Percentiles rank a stretch among this genome's conserved stretches.
Conservation (phyloP, 1,140 invertebrate species). For the Ceratina japonica region DNA sequence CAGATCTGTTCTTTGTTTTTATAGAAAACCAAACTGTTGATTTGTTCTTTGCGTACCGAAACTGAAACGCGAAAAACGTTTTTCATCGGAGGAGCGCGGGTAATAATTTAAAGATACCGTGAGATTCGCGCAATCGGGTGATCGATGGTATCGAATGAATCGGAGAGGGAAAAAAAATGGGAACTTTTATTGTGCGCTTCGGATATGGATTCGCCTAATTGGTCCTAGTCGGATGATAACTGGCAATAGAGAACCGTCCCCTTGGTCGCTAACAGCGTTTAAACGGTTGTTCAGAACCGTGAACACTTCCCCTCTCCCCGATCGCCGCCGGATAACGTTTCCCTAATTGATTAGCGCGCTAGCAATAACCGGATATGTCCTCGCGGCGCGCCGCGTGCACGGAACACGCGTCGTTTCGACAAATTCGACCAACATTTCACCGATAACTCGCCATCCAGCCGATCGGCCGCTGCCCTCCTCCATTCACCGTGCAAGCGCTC, state of each 20-base stretch:
- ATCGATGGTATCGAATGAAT: neutral
- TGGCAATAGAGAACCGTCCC: neutral
- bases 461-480: too few species aligned
- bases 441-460: neutral
- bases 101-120: too few species aligned
- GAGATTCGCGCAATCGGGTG: too few species aligned
- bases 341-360: conserved; percentile 42
- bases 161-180: neutral
- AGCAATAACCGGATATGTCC: conserved; percentile 46
- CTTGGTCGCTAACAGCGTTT: neutral
- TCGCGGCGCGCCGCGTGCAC: conserved; percentile 25
- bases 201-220: neutral
- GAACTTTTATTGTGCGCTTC: neutral
- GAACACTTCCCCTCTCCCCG: conserved; percentile 7
- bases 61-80: too few species aligned
- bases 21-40: too few species aligned
- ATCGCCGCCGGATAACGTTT: conserved; percentile 34
- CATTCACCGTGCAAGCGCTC: too few species aligned
- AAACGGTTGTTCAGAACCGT: conserved; percentile 19
- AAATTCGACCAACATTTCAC: conserved; percentile 38
- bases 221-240: neutral
- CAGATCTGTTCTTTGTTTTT: too few species aligned
- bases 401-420: conserved; percentile 30
- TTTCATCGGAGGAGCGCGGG: too few species aligned
- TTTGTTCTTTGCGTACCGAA: too few species aligned